Evolutionary conservation across 1,140 invertebrate species (phyloP).

Genomic region (Muscidifurax raptorellus): DNA sequence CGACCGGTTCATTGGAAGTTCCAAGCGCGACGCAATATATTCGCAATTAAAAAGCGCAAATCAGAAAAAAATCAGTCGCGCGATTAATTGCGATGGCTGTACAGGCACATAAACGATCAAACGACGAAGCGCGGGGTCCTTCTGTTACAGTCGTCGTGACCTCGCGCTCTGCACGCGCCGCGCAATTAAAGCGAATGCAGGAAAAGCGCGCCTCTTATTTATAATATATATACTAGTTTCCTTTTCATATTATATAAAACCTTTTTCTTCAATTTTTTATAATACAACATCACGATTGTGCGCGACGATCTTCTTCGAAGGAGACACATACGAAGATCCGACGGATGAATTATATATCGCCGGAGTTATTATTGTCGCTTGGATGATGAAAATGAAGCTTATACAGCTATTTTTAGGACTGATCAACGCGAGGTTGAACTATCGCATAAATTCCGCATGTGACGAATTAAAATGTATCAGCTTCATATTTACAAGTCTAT

Average conservation of each 20-base stretch:
- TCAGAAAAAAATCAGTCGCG: neutral
- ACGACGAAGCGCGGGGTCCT: slow-evolving; percentile 39
- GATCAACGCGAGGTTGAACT: neutral
- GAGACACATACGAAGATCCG: neutral
- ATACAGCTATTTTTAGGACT: neutral
- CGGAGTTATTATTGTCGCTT: neutral
- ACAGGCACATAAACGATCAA: slow-evolving; percentile 9
- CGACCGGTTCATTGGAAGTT: slow-evolving; percentile 13
- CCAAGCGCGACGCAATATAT: neutral
- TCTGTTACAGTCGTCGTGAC: neutral
- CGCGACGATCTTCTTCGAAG: neutral
- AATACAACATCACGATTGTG: neutral
- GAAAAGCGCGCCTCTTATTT: slow-evolving; percentile 21
- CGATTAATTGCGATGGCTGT: slow-evolving; percentile 43
- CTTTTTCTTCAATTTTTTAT: slow-evolving; percentile 31
- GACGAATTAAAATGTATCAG: no score
- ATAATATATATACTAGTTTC: no score
- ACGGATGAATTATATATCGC: neutral
- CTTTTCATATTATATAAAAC: no score
- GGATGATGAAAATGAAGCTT: neutral
- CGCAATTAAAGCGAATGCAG: slow-evolving; percentile 42
- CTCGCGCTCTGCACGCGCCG: slow-evolving; percentile 28
- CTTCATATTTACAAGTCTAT: no score
- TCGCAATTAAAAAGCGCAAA: neutral
- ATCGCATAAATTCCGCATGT: neutral